phyloP scores from a whole-genome alignment of 1,140 invertebrate species.

The Saccostrea cuccullata region DNA sequence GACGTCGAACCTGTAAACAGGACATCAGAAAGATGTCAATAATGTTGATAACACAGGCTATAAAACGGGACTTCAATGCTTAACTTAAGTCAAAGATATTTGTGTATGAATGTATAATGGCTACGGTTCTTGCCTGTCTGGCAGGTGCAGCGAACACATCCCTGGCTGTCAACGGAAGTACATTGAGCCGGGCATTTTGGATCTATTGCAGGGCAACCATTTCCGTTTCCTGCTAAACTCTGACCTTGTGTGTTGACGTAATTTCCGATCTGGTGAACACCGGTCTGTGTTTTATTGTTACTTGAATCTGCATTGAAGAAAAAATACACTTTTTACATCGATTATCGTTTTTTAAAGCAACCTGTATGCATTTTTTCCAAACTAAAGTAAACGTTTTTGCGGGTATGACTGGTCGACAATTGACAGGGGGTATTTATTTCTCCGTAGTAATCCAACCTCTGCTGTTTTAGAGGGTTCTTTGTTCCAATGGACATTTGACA shows the following conservation, averaged over 20 bases:
- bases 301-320: not conserved
- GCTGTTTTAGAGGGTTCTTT: too few relatives aligned
- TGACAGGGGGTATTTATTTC: too few relatives aligned
- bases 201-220: slow-evolving; percentile 46
- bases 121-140: not conserved
- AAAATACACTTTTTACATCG: too few relatives aligned
- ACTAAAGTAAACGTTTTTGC: too few relatives aligned
- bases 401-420: too few relatives aligned
- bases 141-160: slow-evolving; percentile 51
- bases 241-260: slow-evolving; percentile 31
- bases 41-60: not conserved
- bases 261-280: slow-evolving; percentile 11
- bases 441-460: too few relatives aligned
- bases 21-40: not conserved
- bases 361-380: too few relatives aligned
- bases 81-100: too few relatives aligned
- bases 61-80: not conserved
- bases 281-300: not conserved
- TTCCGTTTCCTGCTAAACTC: slow-evolving; percentile 29
- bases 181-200: slow-evolving; percentile 41
- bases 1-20: not conserved
- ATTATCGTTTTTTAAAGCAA: too few relatives aligned
- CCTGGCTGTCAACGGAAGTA: slow-evolving; percentile 36
- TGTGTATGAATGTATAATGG: too few relatives aligned
- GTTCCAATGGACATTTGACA: too few relatives aligned